phyloP scores from a whole-genome alignment of 2,888 invertebrate species.

The Erebia aethiops region DNA sequence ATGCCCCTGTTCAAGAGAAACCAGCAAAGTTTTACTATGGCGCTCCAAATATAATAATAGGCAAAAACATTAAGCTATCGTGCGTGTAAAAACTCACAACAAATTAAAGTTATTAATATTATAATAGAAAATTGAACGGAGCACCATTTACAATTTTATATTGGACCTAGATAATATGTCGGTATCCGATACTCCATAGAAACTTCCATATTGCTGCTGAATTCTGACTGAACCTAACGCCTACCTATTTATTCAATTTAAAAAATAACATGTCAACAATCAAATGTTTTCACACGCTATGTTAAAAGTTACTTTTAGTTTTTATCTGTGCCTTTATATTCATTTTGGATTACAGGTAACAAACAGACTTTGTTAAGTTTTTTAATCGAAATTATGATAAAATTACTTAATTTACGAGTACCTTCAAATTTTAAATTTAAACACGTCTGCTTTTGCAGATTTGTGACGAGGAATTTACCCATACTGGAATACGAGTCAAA shows the following conservation, averaged over 20 bases:
- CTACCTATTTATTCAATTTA: neutral
- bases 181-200: neutral
- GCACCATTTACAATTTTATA: conserved; percentile 16
- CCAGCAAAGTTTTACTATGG: too few species aligned
- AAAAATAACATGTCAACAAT: conserved; percentile 8
- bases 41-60: too few species aligned
- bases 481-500: conserved; percentile 57
- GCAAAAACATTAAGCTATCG: conserved; percentile 3
- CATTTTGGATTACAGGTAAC: conserved; percentile 38
- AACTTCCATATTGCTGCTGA: conserved; percentile 3
- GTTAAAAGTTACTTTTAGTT: conserved; percentile 26
- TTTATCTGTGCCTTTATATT: conserved; percentile 28
- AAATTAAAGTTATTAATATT: neutral
- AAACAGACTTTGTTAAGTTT: too few species aligned
- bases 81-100: too few species aligned
- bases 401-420: neutral
- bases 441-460: conserved; percentile 50
- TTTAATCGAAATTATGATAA: neutral
- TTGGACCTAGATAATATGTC: neutral
- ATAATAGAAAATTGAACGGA: neutral
- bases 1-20: too few species aligned
- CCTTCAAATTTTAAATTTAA: neutral
- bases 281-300: conserved; percentile 21
- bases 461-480: conserved; percentile 62
- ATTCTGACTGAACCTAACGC: neutral